Percentiles rank a stretch among this genome's conserved stretches.
phyloP scores from a whole-genome alignment of 2,113 vertebrate species.

The Ptilonorhynchus violaceus region DNA sequence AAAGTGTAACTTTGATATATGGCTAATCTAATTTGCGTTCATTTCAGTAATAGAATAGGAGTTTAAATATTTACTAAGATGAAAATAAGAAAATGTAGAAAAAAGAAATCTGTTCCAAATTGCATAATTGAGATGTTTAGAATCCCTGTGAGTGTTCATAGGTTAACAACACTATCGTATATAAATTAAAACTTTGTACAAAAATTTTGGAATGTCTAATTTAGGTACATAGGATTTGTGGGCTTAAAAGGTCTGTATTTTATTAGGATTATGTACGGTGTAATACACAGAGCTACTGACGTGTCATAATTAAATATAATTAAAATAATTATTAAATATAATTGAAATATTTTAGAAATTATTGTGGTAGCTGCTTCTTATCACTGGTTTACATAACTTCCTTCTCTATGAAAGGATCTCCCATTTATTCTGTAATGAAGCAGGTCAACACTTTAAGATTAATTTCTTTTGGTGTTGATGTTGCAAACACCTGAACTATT shows the following conservation, averaged over 20 bases:
- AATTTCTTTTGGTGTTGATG: neutral
- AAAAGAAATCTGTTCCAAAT: neutral
- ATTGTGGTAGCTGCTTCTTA: neutral
- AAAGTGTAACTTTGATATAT: neutral
- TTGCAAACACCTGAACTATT: neutral
- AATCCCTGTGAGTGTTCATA: neutral
- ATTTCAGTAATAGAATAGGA: neutral
- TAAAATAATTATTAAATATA: neutral
- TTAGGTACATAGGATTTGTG: neutral
- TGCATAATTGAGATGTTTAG: neutral
- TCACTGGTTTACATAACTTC: neutral
- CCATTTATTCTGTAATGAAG: neutral
- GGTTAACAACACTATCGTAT: neutral
- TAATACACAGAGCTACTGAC: neutral
- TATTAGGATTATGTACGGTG: neutral
- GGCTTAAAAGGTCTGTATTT: neutral
- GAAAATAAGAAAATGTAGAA: neutral
- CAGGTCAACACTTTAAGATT: neutral
- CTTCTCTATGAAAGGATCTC: neutral
- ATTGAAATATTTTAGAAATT: neutral
- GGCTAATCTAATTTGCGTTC: neutral
- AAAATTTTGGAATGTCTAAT: neutral
- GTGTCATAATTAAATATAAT: neutral
- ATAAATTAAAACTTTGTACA: neutral
- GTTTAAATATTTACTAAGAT: neutral